A percentile compares a stretch with the other conserved stretches of the same genome.
phyloP scores from a whole-genome alignment of 2,888 invertebrate species.

The Mythimna vitellina region DNA sequence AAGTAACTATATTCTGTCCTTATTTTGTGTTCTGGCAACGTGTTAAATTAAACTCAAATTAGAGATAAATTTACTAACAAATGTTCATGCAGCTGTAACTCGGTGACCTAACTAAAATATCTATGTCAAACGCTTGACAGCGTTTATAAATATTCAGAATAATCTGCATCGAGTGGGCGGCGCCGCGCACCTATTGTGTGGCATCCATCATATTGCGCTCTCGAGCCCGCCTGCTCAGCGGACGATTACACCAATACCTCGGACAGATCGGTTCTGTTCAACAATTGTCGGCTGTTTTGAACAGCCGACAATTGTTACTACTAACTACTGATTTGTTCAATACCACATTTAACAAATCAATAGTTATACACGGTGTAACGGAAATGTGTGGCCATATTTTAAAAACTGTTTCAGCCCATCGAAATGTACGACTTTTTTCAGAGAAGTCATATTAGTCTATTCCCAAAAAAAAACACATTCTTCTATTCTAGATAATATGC shows the following conservation, averaged over 20 bases:
- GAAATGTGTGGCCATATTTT: too few species aligned
- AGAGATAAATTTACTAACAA: neutral
- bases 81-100: neutral
- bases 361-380: neutral
- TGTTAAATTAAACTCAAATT: neutral
- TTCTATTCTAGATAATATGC: too few species aligned
- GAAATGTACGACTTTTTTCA: too few species aligned
- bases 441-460: too few species aligned
- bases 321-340: too few species aligned
- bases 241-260: conserved; percentile 8
- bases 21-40: neutral
- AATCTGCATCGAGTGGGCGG: neutral
- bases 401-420: too few species aligned
- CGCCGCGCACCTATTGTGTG: conserved; percentile 14
- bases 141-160: neutral
- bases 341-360: too few species aligned
- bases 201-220: conserved; percentile 24
- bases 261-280: neutral
- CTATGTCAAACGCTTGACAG: neutral
- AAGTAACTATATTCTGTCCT: neutral
- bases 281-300: neutral
- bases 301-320: too few species aligned
- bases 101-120: neutral
- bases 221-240: conserved; percentile 12
- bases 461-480: too few species aligned